phyloP scores from a whole-genome alignment of 1,140 invertebrate genomes.

The Procambarus virginalis region DNA sequence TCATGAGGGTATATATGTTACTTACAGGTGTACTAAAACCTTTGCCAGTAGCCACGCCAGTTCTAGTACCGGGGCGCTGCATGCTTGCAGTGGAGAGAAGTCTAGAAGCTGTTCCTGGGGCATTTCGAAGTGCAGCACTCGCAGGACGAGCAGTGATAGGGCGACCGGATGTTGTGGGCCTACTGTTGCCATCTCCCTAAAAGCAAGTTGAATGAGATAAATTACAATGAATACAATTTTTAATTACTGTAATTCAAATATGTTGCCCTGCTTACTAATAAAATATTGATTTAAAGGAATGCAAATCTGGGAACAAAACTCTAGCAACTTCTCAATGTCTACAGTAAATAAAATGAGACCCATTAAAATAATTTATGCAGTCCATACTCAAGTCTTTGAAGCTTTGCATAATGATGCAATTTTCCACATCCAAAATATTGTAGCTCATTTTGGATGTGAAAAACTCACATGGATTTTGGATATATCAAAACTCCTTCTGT shows the following conservation, averaged over 20 bases:
- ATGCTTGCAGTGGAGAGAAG: constrained; percentile 63
- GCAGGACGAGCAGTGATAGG: constrained; percentile 63
- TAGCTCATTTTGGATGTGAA: no score
- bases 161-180: constrained; percentile 68
- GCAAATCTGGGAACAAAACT: no score
- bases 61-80: constrained; percentile 64
- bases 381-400: no score
- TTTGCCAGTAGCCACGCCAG: constrained; percentile 67
- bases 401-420: no score
- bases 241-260: not conserved
- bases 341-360: no score
- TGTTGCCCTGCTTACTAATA: not conserved
- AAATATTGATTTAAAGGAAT: no score
- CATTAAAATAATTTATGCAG: no score
- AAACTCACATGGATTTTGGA: no score
- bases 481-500: no score
- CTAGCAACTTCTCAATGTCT: no score
- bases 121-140: constrained; percentile 59
- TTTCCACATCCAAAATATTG: no score
- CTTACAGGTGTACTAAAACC: constrained; percentile 68
- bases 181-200: constrained; percentile 36
- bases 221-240: not conserved
- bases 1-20: not conserved
- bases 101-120: constrained; percentile 67
- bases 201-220: not conserved